Conservation (phyloP, 2,113 vertebrate genomes). For the Halcyon malimbica region DNA sequence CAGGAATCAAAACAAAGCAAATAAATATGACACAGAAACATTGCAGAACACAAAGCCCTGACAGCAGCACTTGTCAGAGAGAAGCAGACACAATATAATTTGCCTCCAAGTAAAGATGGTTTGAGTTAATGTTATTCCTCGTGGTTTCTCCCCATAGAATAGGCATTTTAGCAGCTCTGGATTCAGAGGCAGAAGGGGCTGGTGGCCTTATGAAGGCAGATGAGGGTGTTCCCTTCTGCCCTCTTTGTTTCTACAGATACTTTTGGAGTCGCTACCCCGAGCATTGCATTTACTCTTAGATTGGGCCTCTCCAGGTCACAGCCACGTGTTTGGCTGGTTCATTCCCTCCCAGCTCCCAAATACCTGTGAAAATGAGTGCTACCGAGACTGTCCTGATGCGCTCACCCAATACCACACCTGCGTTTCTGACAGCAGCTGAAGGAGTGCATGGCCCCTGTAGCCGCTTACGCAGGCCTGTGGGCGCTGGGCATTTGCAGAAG, state of each 20-base stretch:
- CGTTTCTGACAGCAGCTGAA: neutral
- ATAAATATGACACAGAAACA: slow-evolving; percentile 59
- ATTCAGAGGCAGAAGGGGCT: neutral
- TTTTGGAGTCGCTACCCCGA: neutral
- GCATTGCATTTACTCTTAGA: neutral
- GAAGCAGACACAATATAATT: slow-evolving; percentile 23
- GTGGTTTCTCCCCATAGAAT: neutral
- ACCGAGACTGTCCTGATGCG: neutral
- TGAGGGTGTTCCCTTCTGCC: neutral
- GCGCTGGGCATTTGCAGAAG: neutral
- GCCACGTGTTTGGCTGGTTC: neutral
- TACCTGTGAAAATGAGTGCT: neutral
- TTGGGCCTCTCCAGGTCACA: neutral
- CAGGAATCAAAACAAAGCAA: slow-evolving; percentile 63
- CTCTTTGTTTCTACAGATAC: neutral
- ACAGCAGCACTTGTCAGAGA: slow-evolving; percentile 27
- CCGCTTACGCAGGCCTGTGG: accelerated
- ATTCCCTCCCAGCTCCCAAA: neutral
- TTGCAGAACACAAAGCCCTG: slow-evolving; percentile 64
- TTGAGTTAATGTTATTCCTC: neutral
- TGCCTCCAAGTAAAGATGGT: neutral
- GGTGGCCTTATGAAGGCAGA: neutral
- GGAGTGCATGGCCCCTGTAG: accelerated
- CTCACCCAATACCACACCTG: neutral
- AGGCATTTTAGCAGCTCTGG: neutral